Evolutionary conservation across 2,888 invertebrate species (phyloP).

Genomic region (Troides oblongomaculatus): DNA sequence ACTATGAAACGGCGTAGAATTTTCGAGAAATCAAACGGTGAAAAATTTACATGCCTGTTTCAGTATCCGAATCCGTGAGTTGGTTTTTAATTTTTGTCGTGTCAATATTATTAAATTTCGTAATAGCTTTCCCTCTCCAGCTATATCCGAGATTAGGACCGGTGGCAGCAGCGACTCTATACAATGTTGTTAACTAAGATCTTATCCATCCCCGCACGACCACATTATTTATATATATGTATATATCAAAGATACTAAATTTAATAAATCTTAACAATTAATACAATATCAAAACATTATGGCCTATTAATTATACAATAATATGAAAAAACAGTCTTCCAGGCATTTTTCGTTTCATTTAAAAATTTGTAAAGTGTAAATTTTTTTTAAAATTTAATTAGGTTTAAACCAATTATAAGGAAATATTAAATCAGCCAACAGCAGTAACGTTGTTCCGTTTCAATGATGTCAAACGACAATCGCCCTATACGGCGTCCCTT

Average conservation of each 20-base stretch:
- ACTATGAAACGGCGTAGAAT: slow-evolving; percentile 1
- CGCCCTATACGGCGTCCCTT: slow-evolving; percentile 42
- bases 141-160: not conserved
- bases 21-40: not conserved
- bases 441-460: slow-evolving; percentile 34
- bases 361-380: slow-evolving; percentile 79
- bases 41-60: not conserved
- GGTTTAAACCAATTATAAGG: slow-evolving; percentile 63
- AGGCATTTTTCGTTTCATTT: slow-evolving; percentile 70
- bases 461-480: slow-evolving; percentile 38
- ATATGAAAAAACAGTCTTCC: slow-evolving; percentile 77
- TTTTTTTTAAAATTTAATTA: slow-evolving; percentile 31
- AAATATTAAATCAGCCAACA: slow-evolving; percentile 66
- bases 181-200: not conserved
- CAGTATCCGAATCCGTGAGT: not conserved
- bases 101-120: not conserved
- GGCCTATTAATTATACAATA: slow-evolving; percentile 72
- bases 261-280: slow-evolving; percentile 66
- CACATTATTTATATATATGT: slow-evolving; percentile 8
- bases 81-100: not conserved
- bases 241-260: slow-evolving; percentile 40
- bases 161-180: not conserved
- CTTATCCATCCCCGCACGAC: slow-evolving; percentile 26
- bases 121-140: not conserved
- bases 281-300: slow-evolving; percentile 74